Base-by-base conservation (phyloP, 1,140 invertebrate genomes). In the Halesus radiatus region DNA sequence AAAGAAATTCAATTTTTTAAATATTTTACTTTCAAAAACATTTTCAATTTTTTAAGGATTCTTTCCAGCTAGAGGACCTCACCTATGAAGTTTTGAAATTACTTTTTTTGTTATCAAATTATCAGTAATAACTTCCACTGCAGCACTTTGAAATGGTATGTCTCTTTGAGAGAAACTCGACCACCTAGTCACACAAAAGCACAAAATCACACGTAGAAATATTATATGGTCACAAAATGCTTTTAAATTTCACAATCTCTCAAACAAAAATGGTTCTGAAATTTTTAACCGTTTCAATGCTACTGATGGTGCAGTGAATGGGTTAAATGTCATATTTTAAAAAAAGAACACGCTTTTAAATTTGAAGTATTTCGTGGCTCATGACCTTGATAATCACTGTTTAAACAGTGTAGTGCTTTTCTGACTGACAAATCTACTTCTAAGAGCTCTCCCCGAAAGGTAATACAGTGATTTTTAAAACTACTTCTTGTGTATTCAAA, bases 131-230 rank as follows among this genome's bases (percentile, higher is more conserved):
- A 45, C 37, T 45, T 45, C 13, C 8, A 13, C 1, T 45, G 37
- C 37, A 45, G 37, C 23, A 52, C 16, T 72, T 72, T 52, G 37
- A 72, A 72, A 72, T 72, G 68, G 68, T 72, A 72, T 72, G 68
- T 72, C 68, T 72, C 68, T 23, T 26, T 53, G 26, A 53, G 68
- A 72, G 53, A 66, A 72, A 52, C 23, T 53, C 45, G 37, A 68
- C 26, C 68, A 72, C 68, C 26, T 72, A 72, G 68, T 53, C 68
- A 72, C 68, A 53, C 54, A 64, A 64, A 72, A 20, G 68, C 68
- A 72, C 68, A 72, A 72, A 18, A 45, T 32, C 16, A 72, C 68
- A 72, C 68, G 68, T 72, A 72, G 68, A 72, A 53, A 72, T 22
- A 72, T 53, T 22, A 45, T 45, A 45, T 45, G 37, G 22, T 26